Conservation (phyloP, 2,888 invertebrate species). For the Melipona beecheii region DNA sequence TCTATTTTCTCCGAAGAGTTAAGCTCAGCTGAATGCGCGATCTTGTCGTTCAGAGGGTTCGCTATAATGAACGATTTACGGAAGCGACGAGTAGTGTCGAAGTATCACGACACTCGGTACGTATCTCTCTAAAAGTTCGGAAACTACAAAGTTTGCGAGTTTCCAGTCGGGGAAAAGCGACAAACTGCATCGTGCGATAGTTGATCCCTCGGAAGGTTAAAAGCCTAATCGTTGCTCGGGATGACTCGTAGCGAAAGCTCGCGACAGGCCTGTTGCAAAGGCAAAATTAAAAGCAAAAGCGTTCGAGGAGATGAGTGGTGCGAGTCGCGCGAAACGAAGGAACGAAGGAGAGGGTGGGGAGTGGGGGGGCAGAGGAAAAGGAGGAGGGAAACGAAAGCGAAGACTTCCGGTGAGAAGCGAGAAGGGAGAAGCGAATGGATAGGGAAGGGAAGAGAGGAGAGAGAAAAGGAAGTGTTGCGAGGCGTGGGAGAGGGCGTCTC, state of each 20-base stretch:
- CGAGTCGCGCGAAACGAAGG: not conserved
- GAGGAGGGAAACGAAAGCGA: conserved; percentile 48
- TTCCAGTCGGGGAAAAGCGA: not conserved
- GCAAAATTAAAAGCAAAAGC: not conserved
- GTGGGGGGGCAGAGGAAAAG: conserved; percentile 3
- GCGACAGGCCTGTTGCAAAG: not conserved
- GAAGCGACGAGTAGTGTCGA: too few species aligned
- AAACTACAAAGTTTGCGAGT: not conserved
- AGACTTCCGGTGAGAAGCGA: conserved; percentile 8
- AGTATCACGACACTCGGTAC: too few species aligned
- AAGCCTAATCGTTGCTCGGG: not conserved
- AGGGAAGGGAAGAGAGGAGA: not conserved
- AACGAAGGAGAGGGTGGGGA: conserved; percentile 9
- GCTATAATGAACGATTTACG: too few species aligned
- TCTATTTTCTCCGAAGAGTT: too few species aligned
- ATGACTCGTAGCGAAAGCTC: too few species aligned
- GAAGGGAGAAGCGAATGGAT: not conserved
- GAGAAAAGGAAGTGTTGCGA: conserved; percentile 36
- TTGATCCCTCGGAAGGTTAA: not conserved
- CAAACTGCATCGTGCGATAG: not conserved
- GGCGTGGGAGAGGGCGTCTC: conserved; percentile 50
- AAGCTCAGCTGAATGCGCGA: too few species aligned
- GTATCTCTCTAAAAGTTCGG: not conserved
- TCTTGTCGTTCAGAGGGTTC: too few species aligned
- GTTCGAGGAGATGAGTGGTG: not conserved